These are phyloP conservation scores for Archilochus colubris DNA, from an alignment of 2,113 vertebrate species.

Conservation along the genomic window DNA sequence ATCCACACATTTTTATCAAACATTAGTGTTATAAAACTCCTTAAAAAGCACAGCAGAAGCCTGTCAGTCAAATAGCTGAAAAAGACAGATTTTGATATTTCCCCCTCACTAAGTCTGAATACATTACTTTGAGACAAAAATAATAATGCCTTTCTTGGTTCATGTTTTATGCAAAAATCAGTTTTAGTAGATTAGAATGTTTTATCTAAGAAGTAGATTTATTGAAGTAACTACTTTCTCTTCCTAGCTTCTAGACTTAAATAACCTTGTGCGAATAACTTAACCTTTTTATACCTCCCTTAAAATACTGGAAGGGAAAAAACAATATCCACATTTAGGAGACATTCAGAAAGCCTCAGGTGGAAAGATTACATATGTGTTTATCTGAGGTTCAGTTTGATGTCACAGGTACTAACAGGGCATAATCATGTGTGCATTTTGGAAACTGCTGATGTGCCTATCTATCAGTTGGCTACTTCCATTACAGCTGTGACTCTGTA, in stretches of 20 bases:
- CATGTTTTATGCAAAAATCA: conserved; percentile 50
- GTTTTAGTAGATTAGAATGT: not conserved
- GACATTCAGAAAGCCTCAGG: not conserved
- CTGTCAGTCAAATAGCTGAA: conserved; percentile 47
- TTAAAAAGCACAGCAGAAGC: conserved; percentile 51
- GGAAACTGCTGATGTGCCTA: not conserved
- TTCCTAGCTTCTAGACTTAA: not conserved
- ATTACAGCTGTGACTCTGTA: not conserved
- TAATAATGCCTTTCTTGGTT: conserved; percentile 10
- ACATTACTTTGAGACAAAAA: conserved; percentile 49
- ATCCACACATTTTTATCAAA: conserved; percentile 20
- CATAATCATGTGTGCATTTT: not conserved
- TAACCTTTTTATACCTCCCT: not conserved
- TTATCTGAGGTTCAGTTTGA: not conserved
- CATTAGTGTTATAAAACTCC: conserved; percentile 19
- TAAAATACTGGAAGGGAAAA: not conserved
- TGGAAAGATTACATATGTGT: not conserved
- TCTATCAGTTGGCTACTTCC: not conserved
- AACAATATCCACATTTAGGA: not conserved
- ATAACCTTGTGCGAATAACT: conserved; percentile 10
- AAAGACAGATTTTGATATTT: conserved; percentile 42
- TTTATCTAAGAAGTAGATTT: not conserved
- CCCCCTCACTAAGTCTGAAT: conserved; percentile 3
- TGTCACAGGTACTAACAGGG: not conserved
- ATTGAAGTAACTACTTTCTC: not conserved